Percentiles rank a stretch among this genome's conserved stretches.
Evolutionary conservation across 2,113 vertebrate genomes (phyloP).

Genomic region (Aptenodytes forsteri): DNA sequence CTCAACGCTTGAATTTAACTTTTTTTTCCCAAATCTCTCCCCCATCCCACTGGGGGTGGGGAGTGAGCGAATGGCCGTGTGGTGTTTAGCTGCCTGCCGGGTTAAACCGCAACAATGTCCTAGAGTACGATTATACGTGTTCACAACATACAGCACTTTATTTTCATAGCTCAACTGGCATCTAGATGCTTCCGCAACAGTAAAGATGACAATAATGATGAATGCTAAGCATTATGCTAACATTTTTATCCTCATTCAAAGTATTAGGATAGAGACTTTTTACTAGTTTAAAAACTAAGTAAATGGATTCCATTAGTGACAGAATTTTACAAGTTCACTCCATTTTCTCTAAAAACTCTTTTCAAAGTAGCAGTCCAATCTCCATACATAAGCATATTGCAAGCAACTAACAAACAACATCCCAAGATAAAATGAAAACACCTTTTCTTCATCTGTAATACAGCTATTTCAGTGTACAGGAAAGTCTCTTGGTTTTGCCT

Average conservation of each 20-base stretch:
- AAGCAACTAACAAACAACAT: not conserved
- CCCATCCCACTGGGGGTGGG: no score
- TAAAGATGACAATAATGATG: not conserved
- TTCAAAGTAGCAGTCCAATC: not conserved
- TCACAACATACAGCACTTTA: not conserved
- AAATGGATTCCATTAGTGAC: not conserved
- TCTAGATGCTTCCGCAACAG: not conserved
- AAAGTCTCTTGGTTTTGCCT: not conserved
- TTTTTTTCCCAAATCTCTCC: no score
- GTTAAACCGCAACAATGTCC: no score
- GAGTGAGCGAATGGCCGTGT: no score
- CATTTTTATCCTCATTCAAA: not conserved
- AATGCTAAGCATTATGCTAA: not conserved
- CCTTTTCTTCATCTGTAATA: not conserved
- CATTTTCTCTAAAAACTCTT: not conserved
- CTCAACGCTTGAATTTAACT: no score
- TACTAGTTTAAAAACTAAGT: not conserved
- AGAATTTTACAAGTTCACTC: not conserved
- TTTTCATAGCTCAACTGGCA: not conserved
- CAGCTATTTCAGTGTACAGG: not conserved
- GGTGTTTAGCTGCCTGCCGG: no score
- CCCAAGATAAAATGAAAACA: not conserved
- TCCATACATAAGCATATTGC: not conserved
- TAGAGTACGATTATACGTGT: not conserved
- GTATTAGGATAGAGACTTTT: not conserved